Base-by-base conservation (phyloP, 1,140 invertebrate genomes). In the Drosophila hydei region DNA sequence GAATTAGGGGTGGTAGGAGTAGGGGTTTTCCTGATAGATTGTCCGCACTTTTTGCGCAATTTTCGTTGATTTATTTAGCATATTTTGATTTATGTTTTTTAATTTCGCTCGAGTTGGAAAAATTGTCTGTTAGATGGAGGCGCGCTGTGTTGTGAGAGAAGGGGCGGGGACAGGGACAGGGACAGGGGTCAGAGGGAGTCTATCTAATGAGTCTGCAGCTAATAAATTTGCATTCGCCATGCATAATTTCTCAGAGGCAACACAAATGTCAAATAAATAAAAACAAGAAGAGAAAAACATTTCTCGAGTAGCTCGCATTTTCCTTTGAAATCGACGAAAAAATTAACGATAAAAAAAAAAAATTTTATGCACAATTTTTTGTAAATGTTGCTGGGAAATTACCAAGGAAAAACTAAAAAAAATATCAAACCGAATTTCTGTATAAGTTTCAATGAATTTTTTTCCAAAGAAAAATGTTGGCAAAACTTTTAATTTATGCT, bases 261-360 rank as follows among this genome's bases (percentile, higher is more conserved):
- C 60, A 64, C 50, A 85, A 84, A 84, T 80, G 69, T 84, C 69
- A 84, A 85, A 85, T 79, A 79, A 85, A 84, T 76, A 79, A 74
- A 72, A 36, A 70, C 36, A 21, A 48, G 25, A 30, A 12, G 23
- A 54, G 19, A 45, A 40, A 23, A 43, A 27, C 38, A 56, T 19
- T 43, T 43, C 38, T 36, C 9, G n/a, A 68, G 36, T 27, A 11
- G 25, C 45, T 18, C 43, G 36, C 59, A 47, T 43, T 54, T 48
- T 43, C 30, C 4, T 23, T 51, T 8, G 23, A 54, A 47, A 43
- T 1, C 45, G 9, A 47, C 62, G 8, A 71, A 45, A 23, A 69
- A 33, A 47, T 4, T 40, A 40, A 40, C 14, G 6, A 40, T 14
- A 42, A 42, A 42, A 42, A 7, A 52, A 21, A 8, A 33, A 5